Conservation (phyloP, 2,888 invertebrate genomes). For the Dynastes tityus region DNA sequence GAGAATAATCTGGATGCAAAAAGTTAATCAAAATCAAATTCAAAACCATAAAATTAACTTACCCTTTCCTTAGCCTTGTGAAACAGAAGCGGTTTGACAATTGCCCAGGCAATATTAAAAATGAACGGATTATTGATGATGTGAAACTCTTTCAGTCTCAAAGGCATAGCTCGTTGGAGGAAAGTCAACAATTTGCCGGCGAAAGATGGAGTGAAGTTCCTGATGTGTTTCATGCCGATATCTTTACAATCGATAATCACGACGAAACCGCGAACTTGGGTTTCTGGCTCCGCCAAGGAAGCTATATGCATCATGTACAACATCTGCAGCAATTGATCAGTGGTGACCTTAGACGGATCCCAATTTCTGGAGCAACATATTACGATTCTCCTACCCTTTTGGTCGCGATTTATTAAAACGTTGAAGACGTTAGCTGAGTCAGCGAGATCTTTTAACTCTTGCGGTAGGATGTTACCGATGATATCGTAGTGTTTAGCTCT, state of each 20-base stretch:
- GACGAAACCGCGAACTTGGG: slow-evolving; percentile 86
- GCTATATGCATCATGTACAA: slow-evolving; percentile 87
- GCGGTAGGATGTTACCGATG: slow-evolving; percentile 78
- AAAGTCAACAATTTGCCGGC: slow-evolving; percentile 84
- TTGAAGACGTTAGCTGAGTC: slow-evolving; percentile 84
- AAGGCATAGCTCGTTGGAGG: slow-evolving; percentile 91
- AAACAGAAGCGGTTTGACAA: slow-evolving; percentile 88
- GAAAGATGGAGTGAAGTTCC: slow-evolving; percentile 80
- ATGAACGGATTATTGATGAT: slow-evolving; percentile 89
- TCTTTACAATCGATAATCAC: slow-evolving; percentile 89
- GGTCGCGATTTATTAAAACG: slow-evolving; percentile 83
- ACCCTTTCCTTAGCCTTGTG: slow-evolving; percentile 85
- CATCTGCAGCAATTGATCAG: slow-evolving; percentile 85
- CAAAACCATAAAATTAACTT: slow-evolving; percentile 64
- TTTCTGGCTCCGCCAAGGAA: slow-evolving; percentile 84
- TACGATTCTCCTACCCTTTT: slow-evolving; percentile 83
- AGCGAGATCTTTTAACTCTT: slow-evolving; percentile 79
- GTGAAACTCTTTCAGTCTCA: slow-evolving; percentile 88
- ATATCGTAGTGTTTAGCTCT: slow-evolving; percentile 80
- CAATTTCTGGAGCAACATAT: slow-evolving; percentile 75
- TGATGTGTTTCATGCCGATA: slow-evolving; percentile 82
- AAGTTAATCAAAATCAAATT: neutral
- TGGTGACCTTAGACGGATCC: slow-evolving; percentile 82
- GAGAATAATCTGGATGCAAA: slow-evolving; percentile 81
- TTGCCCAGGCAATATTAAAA: slow-evolving; percentile 88